Evolutionary conservation across 2,888 invertebrate species (phyloP).

Genomic region (Drosophila phalerata): DNA sequence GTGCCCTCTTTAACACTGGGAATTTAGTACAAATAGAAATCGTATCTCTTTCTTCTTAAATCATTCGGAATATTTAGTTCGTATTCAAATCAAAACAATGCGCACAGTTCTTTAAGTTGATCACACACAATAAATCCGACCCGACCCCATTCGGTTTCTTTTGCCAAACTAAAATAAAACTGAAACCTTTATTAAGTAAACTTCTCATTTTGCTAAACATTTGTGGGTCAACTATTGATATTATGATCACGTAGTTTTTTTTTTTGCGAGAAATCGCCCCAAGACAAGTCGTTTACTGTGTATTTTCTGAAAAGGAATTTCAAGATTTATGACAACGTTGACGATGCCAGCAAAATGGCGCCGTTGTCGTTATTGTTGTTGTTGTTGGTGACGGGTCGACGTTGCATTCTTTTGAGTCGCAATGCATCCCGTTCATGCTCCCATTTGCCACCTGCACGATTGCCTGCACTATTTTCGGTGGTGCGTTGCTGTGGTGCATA

Average conservation of each 20-base stretch:
- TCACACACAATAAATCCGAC: constrained; percentile 44
- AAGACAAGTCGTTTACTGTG: constrained; percentile 15
- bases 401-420: constrained; percentile 62
- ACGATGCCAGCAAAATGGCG: constrained; percentile 61
- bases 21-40: constrained; percentile 24
- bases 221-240: constrained; percentile 79
- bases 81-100: constrained; percentile 43
- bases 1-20: constrained; percentile 32
- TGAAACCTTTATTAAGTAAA: constrained; percentile 41
- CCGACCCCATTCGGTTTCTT: constrained; percentile 31
- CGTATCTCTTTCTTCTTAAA: constrained; percentile 1
- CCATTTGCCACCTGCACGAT: constrained; percentile 79
- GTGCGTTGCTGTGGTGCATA: constrained; percentile 16
- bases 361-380: constrained; percentile 15
- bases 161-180: constrained; percentile 32
- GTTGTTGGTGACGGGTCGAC: constrained; percentile 21
- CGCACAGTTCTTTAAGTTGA: constrained; percentile 24
- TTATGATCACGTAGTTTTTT: constrained; percentile 75
- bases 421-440: constrained; percentile 69
- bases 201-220: constrained; percentile 45
- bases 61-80: constrained; percentile 14
- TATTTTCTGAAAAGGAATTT: constrained; percentile 51
- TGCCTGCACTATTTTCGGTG: constrained; percentile 71
- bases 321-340: constrained; percentile 64
- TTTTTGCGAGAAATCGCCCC: constrained; percentile 74